Base-by-base conservation (phyloP, 2,113 vertebrate species). In the Microcebus lehilahytsara region DNA sequence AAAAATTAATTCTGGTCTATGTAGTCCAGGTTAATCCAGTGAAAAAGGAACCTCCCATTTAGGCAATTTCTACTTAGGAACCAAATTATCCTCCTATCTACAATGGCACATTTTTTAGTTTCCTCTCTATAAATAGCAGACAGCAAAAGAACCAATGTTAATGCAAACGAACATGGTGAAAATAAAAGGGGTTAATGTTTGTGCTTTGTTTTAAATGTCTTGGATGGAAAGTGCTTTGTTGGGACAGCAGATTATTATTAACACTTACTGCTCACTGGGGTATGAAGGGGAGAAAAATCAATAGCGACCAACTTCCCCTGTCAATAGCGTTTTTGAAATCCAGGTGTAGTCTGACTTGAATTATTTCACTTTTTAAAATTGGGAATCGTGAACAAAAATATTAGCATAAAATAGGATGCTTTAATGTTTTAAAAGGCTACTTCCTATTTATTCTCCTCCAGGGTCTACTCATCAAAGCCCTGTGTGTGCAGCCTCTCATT, bases 291-390 rank as follows among this genome's bases (percentile, higher is more conserved):
- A 86, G 34, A 46, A 42, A 85, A 85, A 85, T 56, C 71, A 85
- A 86, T 49, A 96, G 71, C 71, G 56, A 75, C 67, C 56, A 60
- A 56, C 71, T 49, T 80, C 32, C 40, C 37, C n/a, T 23, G 71
- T 93, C 62, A 90, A 32, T n/a, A 71, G 30, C 42, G 71, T 94
- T 93, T 94, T 94, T 42, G 79, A 90, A 96, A 87, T 69, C n/a
- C 42, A 30, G 66, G 3, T 25, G 67, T 32, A 30, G 20, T 69
- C 62, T 96, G 71, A 79, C 80, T 56, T 23, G 78, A 83, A 49
- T 96, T 75, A 89, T 46, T 83, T 89, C 42, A 69, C 46, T 77
- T 95, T 88, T 64, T 67, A 53, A 92, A 96, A 96, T 25, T 60
- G 27, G 23, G 32, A 83, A 62, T 81, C 22, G 42, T 58, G 92